phyloP scores from a whole-genome alignment of 2,113 vertebrate species.

The Sceloporus undulatus region DNA sequence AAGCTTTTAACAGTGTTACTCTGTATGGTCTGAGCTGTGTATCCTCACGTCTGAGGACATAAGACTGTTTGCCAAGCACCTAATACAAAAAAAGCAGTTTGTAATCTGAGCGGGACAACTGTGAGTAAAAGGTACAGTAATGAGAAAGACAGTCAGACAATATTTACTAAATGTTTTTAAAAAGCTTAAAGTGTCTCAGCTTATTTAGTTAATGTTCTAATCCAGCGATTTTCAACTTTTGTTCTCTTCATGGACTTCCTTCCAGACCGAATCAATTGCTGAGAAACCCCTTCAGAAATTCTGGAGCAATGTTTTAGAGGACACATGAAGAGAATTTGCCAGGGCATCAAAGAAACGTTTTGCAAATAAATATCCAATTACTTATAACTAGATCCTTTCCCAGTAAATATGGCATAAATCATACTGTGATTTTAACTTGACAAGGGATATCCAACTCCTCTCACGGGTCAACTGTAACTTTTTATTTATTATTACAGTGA shows the following conservation, averaged over 20 bases:
- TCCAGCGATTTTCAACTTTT: neutral
- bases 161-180: neutral
- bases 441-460: neutral
- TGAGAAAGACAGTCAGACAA: neutral
- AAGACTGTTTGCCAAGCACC: constrained; percentile 11
- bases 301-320: neutral
- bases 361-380: neutral
- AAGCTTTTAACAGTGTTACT: constrained; percentile 9
- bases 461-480: neutral
- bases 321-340: neutral
- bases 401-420: neutral
- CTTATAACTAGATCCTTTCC: neutral
- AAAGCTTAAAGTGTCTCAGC: neutral
- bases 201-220: constrained; percentile 21
- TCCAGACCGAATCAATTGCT: neutral
- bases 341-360: no score
- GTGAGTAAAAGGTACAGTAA: constrained; percentile 3
- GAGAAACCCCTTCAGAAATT: neutral
- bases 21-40: constrained; percentile 11
- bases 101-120: constrained; percentile 7
- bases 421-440: neutral
- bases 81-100: neutral
- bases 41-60: neutral
- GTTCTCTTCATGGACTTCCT: constrained; percentile 6
- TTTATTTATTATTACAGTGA: neutral